Percentiles rank a stretch among this genome's conserved stretches.
These are phyloP conservation scores for Drosophila crucigera DNA, from an alignment of 2,888 invertebrate species.

Conservation along the genomic window DNA sequence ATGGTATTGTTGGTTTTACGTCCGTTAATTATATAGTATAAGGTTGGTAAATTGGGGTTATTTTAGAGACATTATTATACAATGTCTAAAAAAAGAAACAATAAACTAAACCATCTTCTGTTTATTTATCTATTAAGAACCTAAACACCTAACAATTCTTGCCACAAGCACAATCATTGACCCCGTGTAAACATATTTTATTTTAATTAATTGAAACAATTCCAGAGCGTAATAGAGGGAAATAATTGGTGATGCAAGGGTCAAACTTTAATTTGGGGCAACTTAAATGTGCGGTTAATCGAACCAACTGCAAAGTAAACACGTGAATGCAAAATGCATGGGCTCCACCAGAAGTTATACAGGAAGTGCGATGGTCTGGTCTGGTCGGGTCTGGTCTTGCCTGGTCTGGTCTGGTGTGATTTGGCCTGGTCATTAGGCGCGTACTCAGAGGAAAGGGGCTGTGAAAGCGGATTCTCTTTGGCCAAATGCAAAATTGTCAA, in stretches of 20 bases:
- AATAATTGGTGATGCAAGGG: constrained; percentile 7
- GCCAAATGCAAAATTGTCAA: constrained; percentile 78
- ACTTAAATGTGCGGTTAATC: constrained; percentile 68
- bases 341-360: constrained; percentile 50
- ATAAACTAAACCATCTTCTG: background rate
- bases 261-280: constrained; percentile 37
- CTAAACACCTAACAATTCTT: background rate
- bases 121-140: background rate
- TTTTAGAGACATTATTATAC: background rate
- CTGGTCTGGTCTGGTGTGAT: constrained; percentile 20
- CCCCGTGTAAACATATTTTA: background rate
- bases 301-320: constrained; percentile 65
- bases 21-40: background rate
- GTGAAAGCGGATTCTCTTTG: constrained; percentile 46
- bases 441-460: constrained; percentile 2
- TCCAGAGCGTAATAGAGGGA: background rate
- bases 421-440: constrained; percentile 61
- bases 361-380: constrained; percentile 46
- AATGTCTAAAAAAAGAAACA: background rate
- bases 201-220: background rate
- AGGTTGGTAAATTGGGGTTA: no score
- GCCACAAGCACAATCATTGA: background rate
- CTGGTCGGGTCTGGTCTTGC: background rate
- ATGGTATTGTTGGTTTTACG: background rate
- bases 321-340: constrained; percentile 55